Conservation (phyloP, 2,797 vertebrate genomes). For the Vespertilio murinus region DNA sequence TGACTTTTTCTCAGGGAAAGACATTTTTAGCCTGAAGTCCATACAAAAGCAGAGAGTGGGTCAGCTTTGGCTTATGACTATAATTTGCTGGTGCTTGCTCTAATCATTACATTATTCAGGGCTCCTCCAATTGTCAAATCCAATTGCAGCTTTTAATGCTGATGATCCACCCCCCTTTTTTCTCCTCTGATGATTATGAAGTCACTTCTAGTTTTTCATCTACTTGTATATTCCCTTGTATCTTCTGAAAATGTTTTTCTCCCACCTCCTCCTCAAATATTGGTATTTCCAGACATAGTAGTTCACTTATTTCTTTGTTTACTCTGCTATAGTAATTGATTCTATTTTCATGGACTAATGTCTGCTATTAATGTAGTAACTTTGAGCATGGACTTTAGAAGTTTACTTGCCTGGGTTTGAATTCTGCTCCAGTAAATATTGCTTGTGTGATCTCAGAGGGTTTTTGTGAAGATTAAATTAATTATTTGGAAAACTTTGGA, state of each 20-base stretch:
- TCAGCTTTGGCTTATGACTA: background rate
- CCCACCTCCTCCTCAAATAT: background rate
- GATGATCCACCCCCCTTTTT: background rate
- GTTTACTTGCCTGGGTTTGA: constrained; percentile 12
- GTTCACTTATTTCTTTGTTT: constrained; percentile 25
- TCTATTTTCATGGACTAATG: constrained; percentile 3
- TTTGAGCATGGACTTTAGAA: background rate
- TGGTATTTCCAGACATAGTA: constrained; percentile 22
- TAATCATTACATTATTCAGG: background rate
- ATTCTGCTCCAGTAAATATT: background rate
- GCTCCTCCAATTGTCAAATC: background rate
- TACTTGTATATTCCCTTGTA: background rate
- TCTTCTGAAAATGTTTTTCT: constrained; percentile 26
- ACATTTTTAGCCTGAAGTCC: constrained; percentile 17
- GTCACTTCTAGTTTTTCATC: constrained; percentile 33
- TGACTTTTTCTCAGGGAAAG: background rate
- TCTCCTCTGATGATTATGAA: background rate
- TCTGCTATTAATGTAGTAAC: background rate
- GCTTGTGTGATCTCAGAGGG: background rate
- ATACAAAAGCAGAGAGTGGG: background rate
- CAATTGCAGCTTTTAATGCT: background rate
- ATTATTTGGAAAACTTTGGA: constrained; percentile 33
- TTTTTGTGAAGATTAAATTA: constrained; percentile 34
- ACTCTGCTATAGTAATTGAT: background rate
- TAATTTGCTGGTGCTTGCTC: background rate